A percentile compares a stretch with the other conserved stretches of the same genome.
These are phyloP conservation scores for Budorcas taxicolor DNA, from an alignment of 2,113 vertebrate species.

Conservation along the genomic window DNA sequence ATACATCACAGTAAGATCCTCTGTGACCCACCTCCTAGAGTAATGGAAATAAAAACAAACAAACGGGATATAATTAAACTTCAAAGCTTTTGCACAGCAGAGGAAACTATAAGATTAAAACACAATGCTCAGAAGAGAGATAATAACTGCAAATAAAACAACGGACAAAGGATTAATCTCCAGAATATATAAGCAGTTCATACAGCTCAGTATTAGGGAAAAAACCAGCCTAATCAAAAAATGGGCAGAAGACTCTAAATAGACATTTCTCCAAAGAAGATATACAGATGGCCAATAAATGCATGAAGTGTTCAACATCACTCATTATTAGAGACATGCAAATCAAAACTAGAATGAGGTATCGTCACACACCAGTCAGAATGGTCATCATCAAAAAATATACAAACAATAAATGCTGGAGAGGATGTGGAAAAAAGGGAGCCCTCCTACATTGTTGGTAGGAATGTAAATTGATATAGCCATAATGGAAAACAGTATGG, in stretches of 20 bases:
- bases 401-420: not conserved
- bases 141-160: not conserved
- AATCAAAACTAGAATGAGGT: not conserved
- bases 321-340: not conserved
- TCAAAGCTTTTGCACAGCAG: not conserved
- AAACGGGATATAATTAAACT: not conserved
- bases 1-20: not conserved
- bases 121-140: not conserved
- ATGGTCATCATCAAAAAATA: not conserved
- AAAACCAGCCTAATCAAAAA: not conserved
- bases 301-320: not conserved
- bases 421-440: not conserved
- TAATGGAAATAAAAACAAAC: not conserved
- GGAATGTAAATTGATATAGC: not conserved
- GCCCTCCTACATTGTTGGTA: not conserved
- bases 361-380: not conserved
- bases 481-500: not conserved
- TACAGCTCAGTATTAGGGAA: not conserved
- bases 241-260: not conserved
- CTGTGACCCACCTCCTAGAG: not conserved
- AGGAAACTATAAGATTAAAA: not conserved
- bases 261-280: not conserved
- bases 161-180: not conserved
- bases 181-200: not conserved
- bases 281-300: not conserved